Percentiles rank a stretch among this genome's conserved stretches.
Evolutionary conservation across 1,140 invertebrate genomes (phyloP).

Genomic region (Dryas iulia): DNA sequence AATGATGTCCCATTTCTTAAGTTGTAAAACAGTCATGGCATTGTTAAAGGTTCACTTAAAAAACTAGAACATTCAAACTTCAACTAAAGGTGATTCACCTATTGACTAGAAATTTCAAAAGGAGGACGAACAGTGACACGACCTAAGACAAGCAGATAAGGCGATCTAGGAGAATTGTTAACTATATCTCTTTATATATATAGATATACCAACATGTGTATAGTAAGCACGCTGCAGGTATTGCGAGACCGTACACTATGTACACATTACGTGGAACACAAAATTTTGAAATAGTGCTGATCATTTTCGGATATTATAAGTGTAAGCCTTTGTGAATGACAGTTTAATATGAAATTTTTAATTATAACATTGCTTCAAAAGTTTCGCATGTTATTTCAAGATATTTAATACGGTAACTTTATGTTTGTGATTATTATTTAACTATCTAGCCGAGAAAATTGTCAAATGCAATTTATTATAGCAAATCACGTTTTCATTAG

Average conservation of each 20-base stretch:
- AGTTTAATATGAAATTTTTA: slow-evolving; percentile 12
- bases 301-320: slow-evolving; percentile 20
- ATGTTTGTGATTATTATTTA: not conserved
- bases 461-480: slow-evolving; percentile 29
- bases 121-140: slow-evolving; percentile 57
- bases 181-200: slow-evolving; percentile 40
- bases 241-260: slow-evolving; percentile 33
- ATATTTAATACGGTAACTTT: too few relatives aligned
- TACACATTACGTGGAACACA: slow-evolving; percentile 20
- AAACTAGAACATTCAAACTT: slow-evolving; percentile 8
- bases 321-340: slow-evolving; percentile 4
- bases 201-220: slow-evolving; percentile 38
- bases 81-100: slow-evolving; percentile 37
- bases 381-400: not conserved
- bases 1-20: too few relatives aligned
- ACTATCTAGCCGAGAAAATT: not conserved
- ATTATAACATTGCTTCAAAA: slow-evolving; percentile 3
- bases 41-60: not conserved
- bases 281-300: slow-evolving; percentile 30
- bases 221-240: slow-evolving; percentile 25
- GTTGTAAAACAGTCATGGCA: too few relatives aligned
- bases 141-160: slow-evolving; percentile 67
- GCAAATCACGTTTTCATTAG: slow-evolving; percentile 55
- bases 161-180: slow-evolving; percentile 50
- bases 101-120: slow-evolving; percentile 41